These are phyloP conservation scores for Uloborus plumipes DNA, from an alignment of 2,888 invertebrate species.

Conservation along the genomic window DNA sequence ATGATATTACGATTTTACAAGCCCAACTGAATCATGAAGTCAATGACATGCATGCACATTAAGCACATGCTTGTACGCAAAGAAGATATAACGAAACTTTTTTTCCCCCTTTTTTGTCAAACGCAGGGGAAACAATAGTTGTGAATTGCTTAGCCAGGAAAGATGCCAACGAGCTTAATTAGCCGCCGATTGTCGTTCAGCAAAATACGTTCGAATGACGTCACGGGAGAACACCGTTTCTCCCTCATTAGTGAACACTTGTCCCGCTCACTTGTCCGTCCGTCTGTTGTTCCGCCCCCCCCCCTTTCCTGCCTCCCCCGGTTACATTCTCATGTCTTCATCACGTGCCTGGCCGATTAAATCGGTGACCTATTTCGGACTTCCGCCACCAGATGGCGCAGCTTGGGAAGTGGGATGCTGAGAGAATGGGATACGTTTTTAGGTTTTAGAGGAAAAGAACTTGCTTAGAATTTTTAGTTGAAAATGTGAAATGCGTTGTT, in stretches of 20 bases:
- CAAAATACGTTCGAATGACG: slow-evolving; percentile 35
- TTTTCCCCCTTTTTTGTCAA: too few species aligned
- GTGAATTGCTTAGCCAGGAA: slow-evolving; percentile 33
- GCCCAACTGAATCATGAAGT: too few species aligned
- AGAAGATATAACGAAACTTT: too few species aligned
- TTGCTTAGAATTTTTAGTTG: too few species aligned
- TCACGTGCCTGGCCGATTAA: slow-evolving; percentile 25
- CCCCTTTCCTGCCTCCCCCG: background rate
- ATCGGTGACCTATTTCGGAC: slow-evolving; percentile 10
- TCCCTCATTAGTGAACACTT: slow-evolving; percentile 59
- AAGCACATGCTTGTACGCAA: too few species aligned
- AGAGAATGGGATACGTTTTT: too few species aligned
- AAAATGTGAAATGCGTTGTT: too few species aligned
- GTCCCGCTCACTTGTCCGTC: slow-evolving; percentile 32
- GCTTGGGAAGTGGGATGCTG: background rate
- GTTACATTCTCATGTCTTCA: slow-evolving; percentile 30
- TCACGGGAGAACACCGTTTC: slow-evolving; percentile 47
- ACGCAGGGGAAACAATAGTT: slow-evolving; percentile 24
- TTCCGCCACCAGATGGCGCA: slow-evolving; percentile 39
- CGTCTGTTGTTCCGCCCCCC: slow-evolving; percentile 12
- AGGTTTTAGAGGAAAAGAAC: too few species aligned
- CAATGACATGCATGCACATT: too few species aligned
- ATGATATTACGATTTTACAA: too few species aligned
- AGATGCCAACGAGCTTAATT: slow-evolving; percentile 45
- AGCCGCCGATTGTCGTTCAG: slow-evolving; percentile 47